These are phyloP conservation scores for Alligator sinensis DNA, from an alignment of 2,113 vertebrate genomes.

Conservation along the genomic window DNA sequence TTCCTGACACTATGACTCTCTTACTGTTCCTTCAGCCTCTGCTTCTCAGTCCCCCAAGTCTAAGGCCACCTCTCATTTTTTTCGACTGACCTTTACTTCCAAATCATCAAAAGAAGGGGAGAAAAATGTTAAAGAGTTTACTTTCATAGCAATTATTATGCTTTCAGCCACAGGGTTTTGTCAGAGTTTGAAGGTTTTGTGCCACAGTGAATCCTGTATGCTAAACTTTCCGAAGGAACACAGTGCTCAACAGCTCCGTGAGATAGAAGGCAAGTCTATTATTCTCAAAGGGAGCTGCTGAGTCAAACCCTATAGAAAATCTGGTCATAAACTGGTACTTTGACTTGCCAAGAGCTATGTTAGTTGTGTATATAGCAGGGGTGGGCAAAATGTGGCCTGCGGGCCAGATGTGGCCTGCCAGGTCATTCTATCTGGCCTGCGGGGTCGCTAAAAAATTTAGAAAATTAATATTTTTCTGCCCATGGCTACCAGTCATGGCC, in stretches of 20 bases:
- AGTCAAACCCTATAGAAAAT: neutral
- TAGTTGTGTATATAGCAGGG: neutral
- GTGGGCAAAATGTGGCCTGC: no score
- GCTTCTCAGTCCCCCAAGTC: neutral
- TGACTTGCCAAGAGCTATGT: neutral
- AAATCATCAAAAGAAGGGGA: neutral
- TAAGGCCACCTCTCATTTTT: neutral
- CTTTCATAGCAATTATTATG: neutral
- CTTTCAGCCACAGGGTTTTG: rapidly evolving
- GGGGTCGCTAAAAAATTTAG: no score
- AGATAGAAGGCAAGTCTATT: rapidly evolving
- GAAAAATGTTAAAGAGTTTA: neutral
- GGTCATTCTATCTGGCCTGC: no score
- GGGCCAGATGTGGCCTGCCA: no score
- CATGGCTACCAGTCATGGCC: no score
- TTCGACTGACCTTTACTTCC: neutral
- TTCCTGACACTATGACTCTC: neutral
- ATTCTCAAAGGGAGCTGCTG: neutral
- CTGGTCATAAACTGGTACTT: neutral
- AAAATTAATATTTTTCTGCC: no score
- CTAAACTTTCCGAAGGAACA: rapidly evolving
- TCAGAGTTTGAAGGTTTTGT: neutral
- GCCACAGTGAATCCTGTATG: rapidly evolving
- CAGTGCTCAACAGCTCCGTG: neutral
- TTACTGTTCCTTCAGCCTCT: neutral